phyloP scores from a whole-genome alignment of 2,888 invertebrate species.

The Caenorhabditis imperialis region DNA sequence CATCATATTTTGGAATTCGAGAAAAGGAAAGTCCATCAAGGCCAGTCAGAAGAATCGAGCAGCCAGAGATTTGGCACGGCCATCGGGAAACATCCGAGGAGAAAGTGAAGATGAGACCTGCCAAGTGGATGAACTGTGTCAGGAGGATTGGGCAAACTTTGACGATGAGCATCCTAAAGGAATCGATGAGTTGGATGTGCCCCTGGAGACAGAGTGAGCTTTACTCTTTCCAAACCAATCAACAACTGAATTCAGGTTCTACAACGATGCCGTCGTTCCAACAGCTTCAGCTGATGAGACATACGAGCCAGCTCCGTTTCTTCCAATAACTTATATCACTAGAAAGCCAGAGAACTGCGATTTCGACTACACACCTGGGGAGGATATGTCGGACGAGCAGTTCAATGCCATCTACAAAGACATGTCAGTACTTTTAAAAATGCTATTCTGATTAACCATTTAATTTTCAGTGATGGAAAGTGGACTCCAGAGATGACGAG shows the following conservation, averaged over 20 bases:
- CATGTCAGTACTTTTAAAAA: conserved; percentile 18
- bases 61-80: background rate
- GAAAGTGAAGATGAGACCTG: conserved; percentile 37
- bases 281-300: too few relatives aligned
- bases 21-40: too few relatives aligned
- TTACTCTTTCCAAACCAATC: too few relatives aligned
- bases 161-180: background rate
- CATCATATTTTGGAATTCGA: too few relatives aligned
- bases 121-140: conserved; percentile 16
- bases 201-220: too few relatives aligned
- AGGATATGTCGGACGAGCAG: conserved; percentile 25
- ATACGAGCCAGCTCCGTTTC: conserved; percentile 10
- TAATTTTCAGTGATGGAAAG: conserved; percentile 1
- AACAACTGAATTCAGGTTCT: too few relatives aligned
- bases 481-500: conserved; percentile 21
- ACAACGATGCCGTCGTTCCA: too few relatives aligned
- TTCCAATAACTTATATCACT: conserved; percentile 3
- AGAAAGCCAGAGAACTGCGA: background rate
- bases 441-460: too few relatives aligned
- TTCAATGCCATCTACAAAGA: conserved; percentile 28
- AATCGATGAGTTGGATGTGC: background rate
- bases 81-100: background rate
- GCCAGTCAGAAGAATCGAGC: background rate
- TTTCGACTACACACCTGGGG: conserved; percentile 3
- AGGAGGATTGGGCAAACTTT: conserved; percentile 25